Percentiles rank a stretch among this genome's conserved stretches.
Evolutionary conservation across 2,113 vertebrate species (phyloP).

Genomic region (Physeter macrocephalus): DNA sequence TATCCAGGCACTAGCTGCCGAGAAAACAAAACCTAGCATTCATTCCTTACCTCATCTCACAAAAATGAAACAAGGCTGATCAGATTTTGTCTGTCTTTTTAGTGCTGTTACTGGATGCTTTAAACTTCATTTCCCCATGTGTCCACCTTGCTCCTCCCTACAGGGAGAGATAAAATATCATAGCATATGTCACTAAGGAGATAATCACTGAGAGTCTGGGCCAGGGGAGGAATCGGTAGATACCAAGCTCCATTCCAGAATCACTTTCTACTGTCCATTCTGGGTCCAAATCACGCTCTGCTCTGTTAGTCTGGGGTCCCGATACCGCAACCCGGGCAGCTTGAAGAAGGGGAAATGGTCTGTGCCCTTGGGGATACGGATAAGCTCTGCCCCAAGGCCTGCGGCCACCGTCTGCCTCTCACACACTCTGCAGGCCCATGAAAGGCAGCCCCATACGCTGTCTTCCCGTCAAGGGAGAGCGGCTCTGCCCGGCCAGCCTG

Average conservation of each 20-base stretch:
- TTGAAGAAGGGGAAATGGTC: background rate
- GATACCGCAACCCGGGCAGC: background rate
- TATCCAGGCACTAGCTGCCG: background rate
- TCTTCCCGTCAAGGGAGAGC: background rate
- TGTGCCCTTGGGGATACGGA: background rate
- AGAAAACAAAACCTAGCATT: slow-evolving; percentile 7
- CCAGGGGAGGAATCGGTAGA: background rate
- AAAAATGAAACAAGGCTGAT: background rate
- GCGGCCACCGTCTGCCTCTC: background rate
- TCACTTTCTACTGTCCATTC: background rate
- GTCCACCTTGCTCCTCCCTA: background rate
- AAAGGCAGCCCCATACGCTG: background rate
- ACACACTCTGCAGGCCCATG: background rate
- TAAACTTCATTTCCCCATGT: background rate
- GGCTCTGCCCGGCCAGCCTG: background rate
- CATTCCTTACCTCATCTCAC: background rate
- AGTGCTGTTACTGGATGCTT: background rate
- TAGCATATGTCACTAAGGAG: background rate
- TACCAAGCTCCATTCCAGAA: background rate
- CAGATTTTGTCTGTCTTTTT: background rate
- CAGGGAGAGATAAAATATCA: background rate
- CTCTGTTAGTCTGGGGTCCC: background rate
- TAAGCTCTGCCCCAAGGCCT: background rate
- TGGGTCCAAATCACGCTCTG: background rate
- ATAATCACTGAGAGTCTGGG: background rate